Conservation (phyloP, 2,888 invertebrate species). For the Lamellibrachia columna region DNA sequence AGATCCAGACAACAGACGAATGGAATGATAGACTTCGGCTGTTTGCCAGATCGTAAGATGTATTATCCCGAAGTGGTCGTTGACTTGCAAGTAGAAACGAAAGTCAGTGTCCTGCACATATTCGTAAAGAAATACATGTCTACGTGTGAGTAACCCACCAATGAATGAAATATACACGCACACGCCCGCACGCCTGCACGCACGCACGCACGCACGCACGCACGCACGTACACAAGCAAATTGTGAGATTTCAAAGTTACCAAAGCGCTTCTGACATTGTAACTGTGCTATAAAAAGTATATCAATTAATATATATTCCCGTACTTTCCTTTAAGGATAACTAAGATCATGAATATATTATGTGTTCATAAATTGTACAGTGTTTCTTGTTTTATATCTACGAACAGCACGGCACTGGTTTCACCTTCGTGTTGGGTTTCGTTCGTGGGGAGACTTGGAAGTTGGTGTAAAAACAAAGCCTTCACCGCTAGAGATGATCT, state of each 20-base stretch:
- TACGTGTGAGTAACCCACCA: too few species aligned
- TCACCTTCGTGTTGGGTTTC: not conserved
- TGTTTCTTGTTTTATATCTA: not conserved
- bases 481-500: not conserved
- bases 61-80: too few species aligned
- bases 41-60: too few species aligned
- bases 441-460: not conserved
- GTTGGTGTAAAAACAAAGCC: not conserved
- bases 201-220: too few species aligned
- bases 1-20: too few species aligned
- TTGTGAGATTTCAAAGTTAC: not conserved
- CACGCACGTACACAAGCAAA: not conserved
- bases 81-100: too few species aligned
- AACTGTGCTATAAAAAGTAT: not conserved
- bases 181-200: too few species aligned
- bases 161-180: too few species aligned
- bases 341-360: not conserved
- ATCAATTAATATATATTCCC: not conserved
- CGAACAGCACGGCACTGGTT: not conserved
- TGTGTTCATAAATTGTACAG: not conserved
- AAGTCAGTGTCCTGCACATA: too few species aligned
- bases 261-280: not conserved
- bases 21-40: too few species aligned
- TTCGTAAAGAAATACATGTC: too few species aligned
- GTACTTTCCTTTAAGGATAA: not conserved